Conservation (phyloP, 2,888 invertebrate species). For the Drosophila birchii region DNA sequence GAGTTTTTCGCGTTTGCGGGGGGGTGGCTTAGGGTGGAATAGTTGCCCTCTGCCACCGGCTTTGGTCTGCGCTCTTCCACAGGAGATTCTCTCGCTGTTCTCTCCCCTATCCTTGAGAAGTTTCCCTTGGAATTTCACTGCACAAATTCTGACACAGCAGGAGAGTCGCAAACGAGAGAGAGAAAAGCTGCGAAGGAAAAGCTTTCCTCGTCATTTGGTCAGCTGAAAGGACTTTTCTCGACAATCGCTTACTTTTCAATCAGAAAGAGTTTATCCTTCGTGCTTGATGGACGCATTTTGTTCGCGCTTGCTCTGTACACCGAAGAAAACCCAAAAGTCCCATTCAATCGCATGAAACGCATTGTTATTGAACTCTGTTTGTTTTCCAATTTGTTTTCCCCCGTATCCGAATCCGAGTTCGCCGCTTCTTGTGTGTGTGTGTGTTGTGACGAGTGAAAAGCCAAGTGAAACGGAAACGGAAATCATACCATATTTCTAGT, state of each 20-base stretch:
- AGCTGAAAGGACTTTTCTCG: conserved; percentile 52
- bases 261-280: conserved; percentile 84
- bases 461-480: conserved; percentile 30
- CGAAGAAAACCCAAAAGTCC: conserved; percentile 33
- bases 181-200: conserved; percentile 56
- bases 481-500: conserved; percentile 15
- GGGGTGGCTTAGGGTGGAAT: conserved; percentile 32
- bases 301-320: conserved; percentile 55
- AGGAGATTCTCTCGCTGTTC: conserved; percentile 2
- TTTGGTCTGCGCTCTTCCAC: conserved; percentile 24
- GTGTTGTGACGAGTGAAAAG: conserved; percentile 23
- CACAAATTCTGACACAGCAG: conserved; percentile 71
- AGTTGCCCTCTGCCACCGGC: conserved; percentile 46
- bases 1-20: conserved; percentile 27
- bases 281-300: conserved; percentile 72
- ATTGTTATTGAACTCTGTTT: conserved; percentile 35
- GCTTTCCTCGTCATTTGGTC: conserved; percentile 56
- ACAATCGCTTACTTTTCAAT: conserved; percentile 31
- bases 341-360: conserved; percentile 39
- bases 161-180: conserved; percentile 15
- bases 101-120: conserved; percentile 54
- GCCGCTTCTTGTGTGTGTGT: conserved; percentile 33
- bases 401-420: conserved; percentile 11
- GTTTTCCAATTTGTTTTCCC: conserved; percentile 40
- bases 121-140: conserved; percentile 68